Conservation (phyloP, 1,140 invertebrate genomes). For the Drosophila bocqueti region DNA sequence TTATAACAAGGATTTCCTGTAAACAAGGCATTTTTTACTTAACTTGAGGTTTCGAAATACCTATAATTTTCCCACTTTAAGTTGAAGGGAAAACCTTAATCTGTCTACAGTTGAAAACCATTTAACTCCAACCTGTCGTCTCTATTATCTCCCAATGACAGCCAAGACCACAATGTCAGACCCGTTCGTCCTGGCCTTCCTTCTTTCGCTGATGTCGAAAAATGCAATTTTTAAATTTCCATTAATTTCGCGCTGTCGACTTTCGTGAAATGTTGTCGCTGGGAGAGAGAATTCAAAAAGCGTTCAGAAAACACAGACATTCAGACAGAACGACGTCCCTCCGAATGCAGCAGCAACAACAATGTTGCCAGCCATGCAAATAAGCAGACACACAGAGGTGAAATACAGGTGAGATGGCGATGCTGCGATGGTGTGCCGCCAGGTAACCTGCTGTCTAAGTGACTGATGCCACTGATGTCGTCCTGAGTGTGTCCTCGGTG, state of each 20-base stretch:
- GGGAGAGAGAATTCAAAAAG: slow-evolving; percentile 57
- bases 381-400: slow-evolving; percentile 34
- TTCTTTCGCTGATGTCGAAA: slow-evolving; percentile 49
- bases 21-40: not conserved
- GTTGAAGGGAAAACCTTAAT: not conserved
- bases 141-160: slow-evolving; percentile 57
- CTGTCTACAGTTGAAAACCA: slow-evolving; percentile 4
- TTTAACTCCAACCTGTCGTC: slow-evolving; percentile 45
- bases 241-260: slow-evolving; percentile 77
- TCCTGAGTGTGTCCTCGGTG: slow-evolving; percentile 10
- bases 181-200: not conserved
- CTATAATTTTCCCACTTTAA: not conserved
- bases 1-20: no score
- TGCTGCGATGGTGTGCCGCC: slow-evolving; percentile 17
- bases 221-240: slow-evolving; percentile 80
- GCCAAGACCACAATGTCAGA: slow-evolving; percentile 50
- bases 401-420: slow-evolving; percentile 10
- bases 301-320: slow-evolving; percentile 33
- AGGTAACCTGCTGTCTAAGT: slow-evolving; percentile 50
- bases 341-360: slow-evolving; percentile 34
- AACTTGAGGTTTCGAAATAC: not conserved
- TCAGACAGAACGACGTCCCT: slow-evolving; percentile 12
- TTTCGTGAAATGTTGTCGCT: slow-evolving; percentile 71
- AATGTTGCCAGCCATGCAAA: slow-evolving; percentile 54
- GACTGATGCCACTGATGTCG: slow-evolving; percentile 36